A percentile compares a stretch with the other conserved stretches of the same genome.
Evolutionary conservation across 2,888 invertebrate genomes (phyloP).

Genomic region (Brachyptera putata): DNA sequence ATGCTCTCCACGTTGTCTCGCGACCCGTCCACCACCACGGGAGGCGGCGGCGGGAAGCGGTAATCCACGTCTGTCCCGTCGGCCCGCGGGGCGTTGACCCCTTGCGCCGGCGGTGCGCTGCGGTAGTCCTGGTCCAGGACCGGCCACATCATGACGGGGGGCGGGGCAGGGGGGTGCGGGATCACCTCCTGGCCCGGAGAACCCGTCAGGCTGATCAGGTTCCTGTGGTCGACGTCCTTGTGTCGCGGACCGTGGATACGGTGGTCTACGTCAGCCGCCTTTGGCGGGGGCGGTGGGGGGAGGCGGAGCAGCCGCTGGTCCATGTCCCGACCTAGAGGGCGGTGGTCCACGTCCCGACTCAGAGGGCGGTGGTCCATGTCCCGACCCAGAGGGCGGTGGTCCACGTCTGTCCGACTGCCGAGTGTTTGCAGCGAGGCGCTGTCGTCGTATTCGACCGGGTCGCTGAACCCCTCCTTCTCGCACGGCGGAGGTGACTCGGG

Average conservation of each 20-base stretch:
- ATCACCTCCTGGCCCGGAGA: conserved; percentile 49
- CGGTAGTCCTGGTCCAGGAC: conserved; percentile 34
- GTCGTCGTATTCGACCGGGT: conserved; percentile 60
- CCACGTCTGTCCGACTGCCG: conserved; percentile 52
- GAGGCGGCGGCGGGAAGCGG: conserved; percentile 9
- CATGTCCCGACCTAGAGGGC: not conserved
- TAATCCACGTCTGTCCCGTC: no score
- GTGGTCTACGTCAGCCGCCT: conserved; percentile 32
- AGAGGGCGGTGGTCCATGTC: conserved; percentile 1
- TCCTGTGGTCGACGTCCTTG: conserved; percentile 48
- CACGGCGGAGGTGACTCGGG: conserved; percentile 64
- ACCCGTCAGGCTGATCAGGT: conserved; percentile 77
- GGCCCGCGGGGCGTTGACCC: not conserved
- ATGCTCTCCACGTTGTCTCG: conserved; percentile 73
- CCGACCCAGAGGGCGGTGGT: conserved; percentile 54
- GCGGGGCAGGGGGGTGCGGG: conserved; percentile 36
- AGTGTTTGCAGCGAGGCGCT: conserved; percentile 37
- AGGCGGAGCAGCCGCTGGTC: not conserved
- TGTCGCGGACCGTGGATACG: conserved; percentile 26
- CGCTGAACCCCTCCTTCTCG: conserved; percentile 56
- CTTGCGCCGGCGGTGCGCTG: conserved; percentile 3
- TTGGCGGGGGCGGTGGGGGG: not conserved
- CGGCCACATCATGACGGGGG: conserved; percentile 39
- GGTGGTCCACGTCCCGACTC: not conserved
- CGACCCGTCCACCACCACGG: conserved; percentile 26